A percentile compares a stretch with the other conserved stretches of the same genome.
These are phyloP conservation scores for Ichneumoninae sp. DNA, from an alignment of 2,888 invertebrate genomes.

Conservation along the genomic window DNA sequence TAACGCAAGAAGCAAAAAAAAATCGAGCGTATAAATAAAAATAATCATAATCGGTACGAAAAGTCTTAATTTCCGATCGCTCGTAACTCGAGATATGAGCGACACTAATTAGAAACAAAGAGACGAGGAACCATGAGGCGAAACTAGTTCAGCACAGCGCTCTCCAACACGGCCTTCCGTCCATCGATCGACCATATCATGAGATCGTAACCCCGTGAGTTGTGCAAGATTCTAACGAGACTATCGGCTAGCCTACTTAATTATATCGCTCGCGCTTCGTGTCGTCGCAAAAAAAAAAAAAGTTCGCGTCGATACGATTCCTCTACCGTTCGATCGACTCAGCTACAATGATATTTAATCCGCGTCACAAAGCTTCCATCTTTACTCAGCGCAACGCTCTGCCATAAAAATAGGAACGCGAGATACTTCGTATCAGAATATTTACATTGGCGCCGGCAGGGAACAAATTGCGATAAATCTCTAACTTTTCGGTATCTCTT, in stretches of 20 bases:
- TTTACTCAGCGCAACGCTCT: slow-evolving; percentile 1
- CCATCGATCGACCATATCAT: slow-evolving; percentile 40
- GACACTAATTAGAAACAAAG: slow-evolving; percentile 41
- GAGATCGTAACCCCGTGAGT: slow-evolving; percentile 59
- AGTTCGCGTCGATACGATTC: background rate
- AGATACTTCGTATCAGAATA: slow-evolving; percentile 35
- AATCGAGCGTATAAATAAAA: background rate
- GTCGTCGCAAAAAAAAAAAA: slow-evolving; percentile 38
- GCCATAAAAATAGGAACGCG: slow-evolving; percentile 27
- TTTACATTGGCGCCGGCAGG: slow-evolving; percentile 21
- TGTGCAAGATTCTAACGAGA: slow-evolving; percentile 56
- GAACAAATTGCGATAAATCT: slow-evolving; percentile 4
- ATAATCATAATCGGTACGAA: background rate
- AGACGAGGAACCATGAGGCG: slow-evolving; percentile 16
- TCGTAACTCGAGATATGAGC: background rate
- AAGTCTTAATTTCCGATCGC: background rate
- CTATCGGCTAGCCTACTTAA: slow-evolving; percentile 59
- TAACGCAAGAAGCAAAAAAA: background rate
- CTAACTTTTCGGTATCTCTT: background rate
- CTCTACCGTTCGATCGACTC: slow-evolving; percentile 13
- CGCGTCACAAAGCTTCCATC: slow-evolving; percentile 20
- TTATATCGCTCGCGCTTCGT: slow-evolving; percentile 42
- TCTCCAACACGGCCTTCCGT: slow-evolving; percentile 32
- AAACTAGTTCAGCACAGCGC: background rate
- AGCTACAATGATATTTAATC: slow-evolving; percentile 48